phyloP scores from a whole-genome alignment of 1,140 invertebrate species.

The Drosophila sproati region DNA sequence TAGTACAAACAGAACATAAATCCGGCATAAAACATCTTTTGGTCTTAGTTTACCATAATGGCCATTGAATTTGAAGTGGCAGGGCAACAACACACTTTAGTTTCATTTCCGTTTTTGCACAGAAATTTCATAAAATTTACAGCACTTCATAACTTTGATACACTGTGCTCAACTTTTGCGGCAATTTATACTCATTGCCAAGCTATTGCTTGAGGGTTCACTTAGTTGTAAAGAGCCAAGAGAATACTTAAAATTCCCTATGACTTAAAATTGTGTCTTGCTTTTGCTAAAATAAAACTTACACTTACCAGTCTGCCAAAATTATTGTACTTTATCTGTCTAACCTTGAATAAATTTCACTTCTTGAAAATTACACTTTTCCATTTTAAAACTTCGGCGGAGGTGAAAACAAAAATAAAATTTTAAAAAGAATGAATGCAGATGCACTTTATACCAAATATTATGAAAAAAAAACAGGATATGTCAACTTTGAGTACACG shows the following conservation, averaged over 20 bases:
- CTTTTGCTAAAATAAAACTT: no score
- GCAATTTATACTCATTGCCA: conserved; percentile 8
- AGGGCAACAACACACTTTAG: conserved; percentile 6
- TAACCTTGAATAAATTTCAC: no score
- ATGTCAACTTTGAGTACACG: neutral
- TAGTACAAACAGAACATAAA: conserved; percentile 20
- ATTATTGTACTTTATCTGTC: no score
- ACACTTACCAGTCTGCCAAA: no score
- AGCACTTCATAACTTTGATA: conserved; percentile 43
- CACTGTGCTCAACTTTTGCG: conserved; percentile 45
- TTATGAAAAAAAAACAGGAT: conserved; percentile 1
- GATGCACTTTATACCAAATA: neutral
- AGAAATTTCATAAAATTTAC: conserved; percentile 55
- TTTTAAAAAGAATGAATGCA: no score
- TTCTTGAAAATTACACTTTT: no score
- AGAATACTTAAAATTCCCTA: neutral
- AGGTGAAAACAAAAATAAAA: no score
- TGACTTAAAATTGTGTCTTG: neutral
- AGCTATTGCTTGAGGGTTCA: neutral
- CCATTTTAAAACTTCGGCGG: no score
- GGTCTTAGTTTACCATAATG: conserved; percentile 61
- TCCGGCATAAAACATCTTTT: conserved; percentile 60
- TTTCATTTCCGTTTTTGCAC: conserved; percentile 22
- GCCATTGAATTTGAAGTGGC: conserved; percentile 58
- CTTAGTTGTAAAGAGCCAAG: neutral